phyloP scores from a whole-genome alignment of 2,888 invertebrate genomes.

The Choristoneura rosaceana region DNA sequence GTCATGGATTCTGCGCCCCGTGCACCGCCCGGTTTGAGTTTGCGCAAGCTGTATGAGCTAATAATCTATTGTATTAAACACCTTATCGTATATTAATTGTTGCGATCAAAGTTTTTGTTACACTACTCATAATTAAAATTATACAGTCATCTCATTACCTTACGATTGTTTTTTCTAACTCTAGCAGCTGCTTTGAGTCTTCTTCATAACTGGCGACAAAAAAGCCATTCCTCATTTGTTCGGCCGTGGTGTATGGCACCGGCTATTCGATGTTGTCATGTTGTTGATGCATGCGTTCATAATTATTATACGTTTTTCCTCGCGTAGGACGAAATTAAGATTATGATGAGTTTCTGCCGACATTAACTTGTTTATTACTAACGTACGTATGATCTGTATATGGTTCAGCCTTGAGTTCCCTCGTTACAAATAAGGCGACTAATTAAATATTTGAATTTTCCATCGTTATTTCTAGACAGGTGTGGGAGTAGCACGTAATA shows the following conservation, averaged over 20 bases:
- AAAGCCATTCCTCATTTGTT: conserved; percentile 6
- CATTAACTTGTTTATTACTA: conserved; percentile 77
- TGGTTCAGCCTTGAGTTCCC: conserved; percentile 77
- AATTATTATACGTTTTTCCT: conserved; percentile 64
- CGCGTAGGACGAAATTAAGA: conserved; percentile 76
- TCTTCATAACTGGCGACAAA: conserved; percentile 15
- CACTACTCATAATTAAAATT: conserved; percentile 39
- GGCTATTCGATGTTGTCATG: conserved; percentile 43
- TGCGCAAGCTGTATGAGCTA: conserved; percentile 52
- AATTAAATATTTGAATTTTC: conserved; percentile 81
- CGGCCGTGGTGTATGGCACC: conserved; percentile 19
- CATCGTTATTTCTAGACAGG: conserved; percentile 69
- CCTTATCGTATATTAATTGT: conserved; percentile 56
- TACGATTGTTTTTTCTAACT: conserved; percentile 2
- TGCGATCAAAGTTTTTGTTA: conserved; percentile 48
- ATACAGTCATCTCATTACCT: conserved; percentile 4
- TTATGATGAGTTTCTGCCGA: conserved; percentile 79
- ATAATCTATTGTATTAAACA: conserved; percentile 54
- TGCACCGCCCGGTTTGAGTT: conserved; percentile 46
- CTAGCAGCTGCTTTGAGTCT: background rate
- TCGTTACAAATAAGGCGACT: conserved; percentile 74
- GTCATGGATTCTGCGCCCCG: conserved; percentile 52
- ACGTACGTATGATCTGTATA: conserved; percentile 65
- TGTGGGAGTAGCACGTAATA: conserved; percentile 71
- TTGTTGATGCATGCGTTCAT: conserved; percentile 47